These are phyloP conservation scores for Piprites chloris DNA, from an alignment of 2,113 vertebrate species.

Conservation along the genomic window DNA sequence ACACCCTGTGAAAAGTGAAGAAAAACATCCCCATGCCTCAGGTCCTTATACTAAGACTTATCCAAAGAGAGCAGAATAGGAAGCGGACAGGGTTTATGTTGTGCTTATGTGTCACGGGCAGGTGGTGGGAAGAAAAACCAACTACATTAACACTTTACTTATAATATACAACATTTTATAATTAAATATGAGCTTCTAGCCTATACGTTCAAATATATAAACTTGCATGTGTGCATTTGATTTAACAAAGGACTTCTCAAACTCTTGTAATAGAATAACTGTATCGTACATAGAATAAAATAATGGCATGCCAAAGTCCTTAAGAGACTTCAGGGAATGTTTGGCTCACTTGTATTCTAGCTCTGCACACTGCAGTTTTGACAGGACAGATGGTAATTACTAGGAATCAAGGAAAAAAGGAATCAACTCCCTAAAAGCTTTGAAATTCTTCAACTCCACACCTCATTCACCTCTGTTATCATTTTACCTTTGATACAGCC, in stretches of 20 bases:
- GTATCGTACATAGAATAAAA: not conserved
- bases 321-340: not conserved
- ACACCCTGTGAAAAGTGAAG: not conserved
- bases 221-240: not conserved
- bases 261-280: not conserved
- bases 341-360: not conserved
- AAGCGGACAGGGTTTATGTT: not conserved
- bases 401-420: not conserved
- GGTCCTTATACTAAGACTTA: not conserved
- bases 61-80: not conserved
- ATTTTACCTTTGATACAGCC: not conserved
- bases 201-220: not conserved
- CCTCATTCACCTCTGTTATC: not conserved
- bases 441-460: not conserved
- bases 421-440: not conserved
- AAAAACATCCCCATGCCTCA: not conserved
- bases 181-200: not conserved
- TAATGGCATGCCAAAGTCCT: not conserved
- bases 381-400: not conserved
- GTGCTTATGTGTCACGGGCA: no score
- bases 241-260: not conserved
- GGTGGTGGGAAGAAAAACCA: not conserved
- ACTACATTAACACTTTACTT: not conserved
- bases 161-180: not conserved
- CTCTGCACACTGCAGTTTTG: not conserved